A percentile compares a stretch with the other conserved stretches of the same genome.
phyloP scores from a whole-genome alignment of 1,140 invertebrate genomes.

The Bactericera cockerelli region DNA sequence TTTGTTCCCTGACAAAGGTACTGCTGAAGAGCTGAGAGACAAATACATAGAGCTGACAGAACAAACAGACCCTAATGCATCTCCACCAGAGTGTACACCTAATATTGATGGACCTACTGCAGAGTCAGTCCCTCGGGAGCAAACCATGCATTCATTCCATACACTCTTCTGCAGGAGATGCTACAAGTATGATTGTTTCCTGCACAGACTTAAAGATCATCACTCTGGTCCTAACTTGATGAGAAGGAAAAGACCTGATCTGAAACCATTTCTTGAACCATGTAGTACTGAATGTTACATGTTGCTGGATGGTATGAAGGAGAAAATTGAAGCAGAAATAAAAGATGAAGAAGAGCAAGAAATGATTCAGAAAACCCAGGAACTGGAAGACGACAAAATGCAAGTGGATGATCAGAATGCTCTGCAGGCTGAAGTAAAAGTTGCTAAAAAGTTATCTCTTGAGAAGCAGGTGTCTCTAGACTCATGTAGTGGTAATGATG shows the following conservation, averaged over 20 bases:
- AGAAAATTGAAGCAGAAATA: conserved; percentile 50
- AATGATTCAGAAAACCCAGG: conserved; percentile 17
- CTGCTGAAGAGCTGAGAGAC: conserved; percentile 70
- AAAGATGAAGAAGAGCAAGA: conserved; percentile 28
- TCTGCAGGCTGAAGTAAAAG: conserved; percentile 14
- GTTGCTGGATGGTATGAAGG: conserved; percentile 68
- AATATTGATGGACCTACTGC: conserved; percentile 90
- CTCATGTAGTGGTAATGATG: conserved; percentile 84
- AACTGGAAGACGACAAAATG: conserved; percentile 14
- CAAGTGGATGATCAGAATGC: conserved; percentile 8
- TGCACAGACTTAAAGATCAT: conserved; percentile 81
- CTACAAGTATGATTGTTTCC: conserved; percentile 96
- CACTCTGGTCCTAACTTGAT: conserved; percentile 73
- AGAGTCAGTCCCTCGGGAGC: conserved; percentile 76
- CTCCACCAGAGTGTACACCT: conserved; percentile 83
- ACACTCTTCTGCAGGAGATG: conserved; percentile 89
- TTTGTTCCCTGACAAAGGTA: conserved; percentile 86
- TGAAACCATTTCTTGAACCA: conserved; percentile 70
- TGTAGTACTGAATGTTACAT: conserved; percentile 82
- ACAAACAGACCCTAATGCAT: conserved; percentile 54
- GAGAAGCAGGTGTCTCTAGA: conserved; percentile 54
- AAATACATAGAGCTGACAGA: conserved; percentile 84
- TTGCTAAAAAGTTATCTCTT: conserved; percentile 15
- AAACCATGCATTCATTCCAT: conserved; percentile 94
- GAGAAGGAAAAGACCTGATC: conserved; percentile 75